Conservation (phyloP, 2,888 invertebrate species). For the Bhutanitis thaidina region DNA sequence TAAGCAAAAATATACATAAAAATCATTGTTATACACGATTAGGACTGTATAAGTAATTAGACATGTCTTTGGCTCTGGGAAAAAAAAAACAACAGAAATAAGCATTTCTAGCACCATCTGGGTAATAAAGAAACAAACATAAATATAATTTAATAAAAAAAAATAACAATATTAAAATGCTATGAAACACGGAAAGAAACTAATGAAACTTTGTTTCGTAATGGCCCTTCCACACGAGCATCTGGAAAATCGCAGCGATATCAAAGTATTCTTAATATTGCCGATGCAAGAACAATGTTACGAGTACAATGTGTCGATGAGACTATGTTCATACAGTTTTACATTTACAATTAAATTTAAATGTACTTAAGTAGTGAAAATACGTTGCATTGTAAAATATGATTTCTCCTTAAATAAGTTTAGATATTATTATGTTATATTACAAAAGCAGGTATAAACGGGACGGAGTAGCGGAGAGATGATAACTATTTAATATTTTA, state of each 20-base stretch:
- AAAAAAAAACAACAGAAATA: slow-evolving; percentile 49
- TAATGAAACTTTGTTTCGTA: slow-evolving; percentile 34
- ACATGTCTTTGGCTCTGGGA: slow-evolving; percentile 71
- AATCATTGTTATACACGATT: slow-evolving; percentile 23
- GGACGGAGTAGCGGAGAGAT: slow-evolving; percentile 34
- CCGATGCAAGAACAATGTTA: neutral
- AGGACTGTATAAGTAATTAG: slow-evolving; percentile 27
- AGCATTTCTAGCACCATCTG: slow-evolving; percentile 73
- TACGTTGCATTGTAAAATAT: slow-evolving; percentile 29
- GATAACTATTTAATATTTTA: slow-evolving; percentile 26
- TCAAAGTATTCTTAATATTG: neutral
- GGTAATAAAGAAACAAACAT: slow-evolving; percentile 43
- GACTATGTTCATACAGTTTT: neutral
- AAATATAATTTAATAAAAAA: slow-evolving; percentile 31
- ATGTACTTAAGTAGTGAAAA: slow-evolving; percentile 35
- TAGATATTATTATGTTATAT: slow-evolving; percentile 10
- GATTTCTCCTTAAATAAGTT: slow-evolving; percentile 25
- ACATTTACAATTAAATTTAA: slow-evolving; percentile 21
- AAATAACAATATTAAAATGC: slow-evolving; percentile 36
- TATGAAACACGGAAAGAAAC: slow-evolving; percentile 33
- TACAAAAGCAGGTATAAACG: slow-evolving; percentile 26
- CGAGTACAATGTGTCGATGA: neutral
- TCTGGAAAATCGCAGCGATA: slow-evolving; percentile 3
- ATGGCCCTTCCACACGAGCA: slow-evolving; percentile 24
- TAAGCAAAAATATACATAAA: slow-evolving; percentile 42